Percentiles rank a stretch among this genome's conserved stretches.
phyloP scores from a whole-genome alignment of 2,797 vertebrate species.

The Polyboroides typus region DNA sequence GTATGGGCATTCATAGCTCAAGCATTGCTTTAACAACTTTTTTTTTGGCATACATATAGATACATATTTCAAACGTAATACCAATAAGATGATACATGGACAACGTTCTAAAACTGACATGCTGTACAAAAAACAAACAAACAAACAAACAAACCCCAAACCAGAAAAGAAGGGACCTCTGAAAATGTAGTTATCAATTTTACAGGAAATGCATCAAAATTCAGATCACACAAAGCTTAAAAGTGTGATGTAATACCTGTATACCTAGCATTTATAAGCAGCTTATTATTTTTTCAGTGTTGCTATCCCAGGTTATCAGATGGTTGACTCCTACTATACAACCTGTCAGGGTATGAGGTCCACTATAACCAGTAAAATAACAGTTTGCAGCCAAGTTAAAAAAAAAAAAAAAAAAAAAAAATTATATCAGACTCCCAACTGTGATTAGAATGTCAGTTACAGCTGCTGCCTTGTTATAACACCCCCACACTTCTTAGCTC shows the following conservation, averaged over 20 bases:
- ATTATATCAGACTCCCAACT: slow-evolving; percentile 1
- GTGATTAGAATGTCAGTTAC: slow-evolving; percentile 51
- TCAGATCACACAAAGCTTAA: not conserved
- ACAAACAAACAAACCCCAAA: too few relatives aligned
- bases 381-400: slow-evolving; percentile 29
- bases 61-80: not conserved
- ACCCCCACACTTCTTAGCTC: slow-evolving; percentile 35
- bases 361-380: slow-evolving; percentile 56
- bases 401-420: not conserved
- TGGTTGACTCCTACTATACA: not conserved
- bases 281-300: not conserved
- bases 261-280: not conserved
- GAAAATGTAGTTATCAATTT: not conserved
- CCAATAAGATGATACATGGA: not conserved
- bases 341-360: not conserved
- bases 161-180: not conserved
- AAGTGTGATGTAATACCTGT: not conserved
- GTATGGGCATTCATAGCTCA: not conserved
- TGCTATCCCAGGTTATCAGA: not conserved
- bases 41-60: not conserved
- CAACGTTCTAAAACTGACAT: not conserved
- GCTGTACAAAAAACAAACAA: not conserved
- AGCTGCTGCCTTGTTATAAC: slow-evolving; percentile 62
- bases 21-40: not conserved
- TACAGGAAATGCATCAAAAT: not conserved